Conservation (phyloP, 2,888 invertebrate genomes). For the Cheilosia grossa region DNA sequence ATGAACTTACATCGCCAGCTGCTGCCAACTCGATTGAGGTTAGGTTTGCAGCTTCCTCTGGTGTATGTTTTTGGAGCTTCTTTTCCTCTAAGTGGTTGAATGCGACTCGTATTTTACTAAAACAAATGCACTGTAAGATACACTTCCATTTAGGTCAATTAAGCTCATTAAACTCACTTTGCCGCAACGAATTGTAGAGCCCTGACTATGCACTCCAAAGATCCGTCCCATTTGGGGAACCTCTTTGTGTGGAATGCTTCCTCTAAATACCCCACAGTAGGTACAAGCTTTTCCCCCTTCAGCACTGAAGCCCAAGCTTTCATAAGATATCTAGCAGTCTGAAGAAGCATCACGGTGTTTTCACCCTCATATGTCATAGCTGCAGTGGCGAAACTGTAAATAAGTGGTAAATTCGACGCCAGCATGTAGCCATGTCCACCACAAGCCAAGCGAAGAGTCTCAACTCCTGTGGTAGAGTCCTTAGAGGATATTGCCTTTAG, state of each 20-base stretch:
- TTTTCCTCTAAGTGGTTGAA: slow-evolving; percentile 88
- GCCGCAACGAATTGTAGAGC: slow-evolving; percentile 84
- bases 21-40: slow-evolving; percentile 92
- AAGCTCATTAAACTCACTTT: slow-evolving; percentile 80
- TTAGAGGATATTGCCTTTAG: slow-evolving; percentile 92
- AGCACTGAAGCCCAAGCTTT: slow-evolving; percentile 89
- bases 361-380: slow-evolving; percentile 98
- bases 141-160: neutral
- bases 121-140: slow-evolving; percentile 7
- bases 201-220: slow-evolving; percentile 81
- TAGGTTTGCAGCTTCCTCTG: slow-evolving; percentile 94
- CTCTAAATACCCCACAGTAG: slow-evolving; percentile 88
- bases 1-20: slow-evolving; percentile 89
- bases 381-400: slow-evolving; percentile 91
- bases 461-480: slow-evolving; percentile 89
- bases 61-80: slow-evolving; percentile 85
- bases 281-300: slow-evolving; percentile 85
- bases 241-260: slow-evolving; percentile 69
- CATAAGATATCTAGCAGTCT: slow-evolving; percentile 93
- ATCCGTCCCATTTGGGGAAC: slow-evolving; percentile 79
- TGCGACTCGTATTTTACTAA: slow-evolving; percentile 88
- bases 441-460: slow-evolving; percentile 93
- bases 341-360: slow-evolving; percentile 95
- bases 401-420: slow-evolving; percentile 91
- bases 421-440: slow-evolving; percentile 98